Evolutionary conservation across 2,113 vertebrate genomes (phyloP).

Genomic region (Periophthalmodon schlosseri): DNA sequence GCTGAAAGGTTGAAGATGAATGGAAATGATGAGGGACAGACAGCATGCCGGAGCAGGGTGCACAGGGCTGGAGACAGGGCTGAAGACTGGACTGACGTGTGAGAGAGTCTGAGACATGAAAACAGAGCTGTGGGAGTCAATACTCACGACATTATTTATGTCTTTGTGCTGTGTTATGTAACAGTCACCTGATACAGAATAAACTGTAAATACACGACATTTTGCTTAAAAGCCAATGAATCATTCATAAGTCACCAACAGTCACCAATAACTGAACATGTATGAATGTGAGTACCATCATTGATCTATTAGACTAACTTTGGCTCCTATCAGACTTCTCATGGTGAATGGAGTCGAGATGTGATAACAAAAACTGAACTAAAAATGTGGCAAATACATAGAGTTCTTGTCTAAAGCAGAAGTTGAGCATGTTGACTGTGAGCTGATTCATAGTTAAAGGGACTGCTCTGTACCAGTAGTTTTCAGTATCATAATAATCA

Average conservation of each 20-base stretch:
- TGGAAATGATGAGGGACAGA: slow-evolving; percentile 35
- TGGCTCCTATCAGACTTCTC: background rate
- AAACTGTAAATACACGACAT: background rate
- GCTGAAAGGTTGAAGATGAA: slow-evolving; percentile 50
- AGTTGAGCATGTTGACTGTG: background rate
- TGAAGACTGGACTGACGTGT: background rate
- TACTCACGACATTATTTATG: background rate
- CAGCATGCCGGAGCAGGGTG: slow-evolving; percentile 13
- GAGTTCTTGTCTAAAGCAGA: background rate
- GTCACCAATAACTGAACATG: background rate
- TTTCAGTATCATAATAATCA: slow-evolving; percentile 30
- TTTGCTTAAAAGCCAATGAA: too few species aligned
- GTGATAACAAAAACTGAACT: too few species aligned
- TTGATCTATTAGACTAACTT: background rate
- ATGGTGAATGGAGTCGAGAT: too few species aligned
- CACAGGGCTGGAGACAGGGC: background rate
- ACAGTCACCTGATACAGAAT: background rate
- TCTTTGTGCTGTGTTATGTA: background rate
- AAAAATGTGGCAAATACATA: background rate
- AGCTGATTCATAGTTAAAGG: slow-evolving; percentile 7
- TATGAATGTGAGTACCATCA: background rate
- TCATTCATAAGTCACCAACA: background rate
- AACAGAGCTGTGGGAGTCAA: background rate
- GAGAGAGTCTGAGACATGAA: background rate
- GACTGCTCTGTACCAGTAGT: slow-evolving; percentile 23